phyloP scores from a whole-genome alignment of 2,888 invertebrate species.

The Euplagia quadripunctaria region DNA sequence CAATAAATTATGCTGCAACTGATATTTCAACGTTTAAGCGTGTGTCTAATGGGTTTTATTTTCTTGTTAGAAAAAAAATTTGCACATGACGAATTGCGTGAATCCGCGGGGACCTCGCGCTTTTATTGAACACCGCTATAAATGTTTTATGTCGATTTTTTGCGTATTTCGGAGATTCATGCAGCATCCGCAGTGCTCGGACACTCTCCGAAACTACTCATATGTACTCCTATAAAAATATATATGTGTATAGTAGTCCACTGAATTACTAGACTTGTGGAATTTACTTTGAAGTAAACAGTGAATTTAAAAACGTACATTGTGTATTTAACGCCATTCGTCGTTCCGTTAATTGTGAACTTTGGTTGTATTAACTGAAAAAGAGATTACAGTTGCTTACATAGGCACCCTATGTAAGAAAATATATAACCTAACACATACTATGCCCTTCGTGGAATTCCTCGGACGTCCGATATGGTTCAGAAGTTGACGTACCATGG shows the following conservation, averaged over 20 bases:
- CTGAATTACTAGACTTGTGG: neutral
- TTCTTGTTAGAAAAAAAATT: too few relatives aligned
- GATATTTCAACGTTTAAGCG: too few relatives aligned
- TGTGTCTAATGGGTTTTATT: too few relatives aligned
- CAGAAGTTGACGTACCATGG: too few relatives aligned
- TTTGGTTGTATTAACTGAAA: too few relatives aligned
- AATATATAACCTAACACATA: too few relatives aligned
- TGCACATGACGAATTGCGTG: neutral
- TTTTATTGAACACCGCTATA: slow-evolving; percentile 30
- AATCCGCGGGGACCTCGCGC: slow-evolving; percentile 7
- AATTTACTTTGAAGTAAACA: neutral
- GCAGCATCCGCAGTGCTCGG: neutral
- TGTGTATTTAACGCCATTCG: neutral
- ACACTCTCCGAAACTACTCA: neutral
- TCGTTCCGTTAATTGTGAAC: too few relatives aligned
- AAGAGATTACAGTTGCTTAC: too few relatives aligned
- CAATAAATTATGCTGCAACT: too few relatives aligned
- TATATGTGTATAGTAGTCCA: neutral
- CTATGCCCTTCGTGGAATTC: too few relatives aligned
- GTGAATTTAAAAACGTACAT: neutral
- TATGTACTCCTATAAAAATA: neutral
- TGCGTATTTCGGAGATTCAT: slow-evolving; percentile 10
- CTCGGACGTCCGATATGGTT: too few relatives aligned
- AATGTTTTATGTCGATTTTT: slow-evolving; percentile 26
- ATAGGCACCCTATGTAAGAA: too few relatives aligned